phyloP scores from a whole-genome alignment of 2,797 vertebrate species.

The Melanotaenia parkinsoni region DNA sequence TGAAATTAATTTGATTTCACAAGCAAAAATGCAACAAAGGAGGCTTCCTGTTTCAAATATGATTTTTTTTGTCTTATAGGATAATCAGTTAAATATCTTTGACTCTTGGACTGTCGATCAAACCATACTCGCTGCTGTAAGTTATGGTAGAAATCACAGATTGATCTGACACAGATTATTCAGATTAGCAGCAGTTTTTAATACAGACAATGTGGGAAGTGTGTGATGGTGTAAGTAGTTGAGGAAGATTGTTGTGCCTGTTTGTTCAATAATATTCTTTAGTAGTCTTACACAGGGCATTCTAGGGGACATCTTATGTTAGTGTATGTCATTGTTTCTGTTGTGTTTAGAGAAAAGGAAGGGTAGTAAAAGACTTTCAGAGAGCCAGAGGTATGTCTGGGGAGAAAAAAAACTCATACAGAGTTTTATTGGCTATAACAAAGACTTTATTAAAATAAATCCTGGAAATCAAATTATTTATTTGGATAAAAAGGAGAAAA shows the following conservation, averaged over 20 bases:
- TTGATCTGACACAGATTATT: too few species aligned
- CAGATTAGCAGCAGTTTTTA: too few species aligned
- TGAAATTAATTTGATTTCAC: not conserved
- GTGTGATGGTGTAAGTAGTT: not conserved
- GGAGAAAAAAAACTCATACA: too few species aligned
- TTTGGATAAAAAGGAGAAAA: conserved; percentile 10
- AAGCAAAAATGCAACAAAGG: not conserved
- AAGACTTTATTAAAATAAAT: not conserved
- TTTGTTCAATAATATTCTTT: not conserved
- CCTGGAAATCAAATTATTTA: not conserved
- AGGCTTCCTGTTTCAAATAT: not conserved
- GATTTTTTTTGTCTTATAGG: not conserved
- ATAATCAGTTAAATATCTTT: not conserved
- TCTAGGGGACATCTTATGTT: not conserved
- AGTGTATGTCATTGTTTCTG: not conserved
- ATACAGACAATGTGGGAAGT: not conserved
- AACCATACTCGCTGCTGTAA: not conserved
- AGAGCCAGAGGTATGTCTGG: conserved; percentile 1
- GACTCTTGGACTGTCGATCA: not conserved
- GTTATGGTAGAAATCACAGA: too few species aligned
- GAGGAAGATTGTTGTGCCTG: not conserved
- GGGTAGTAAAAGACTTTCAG: not conserved
- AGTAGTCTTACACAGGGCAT: not conserved
- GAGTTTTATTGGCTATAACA: not conserved
- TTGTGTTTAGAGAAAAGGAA: not conserved